Percentiles rank a stretch among this genome's conserved stretches.
These are phyloP conservation scores for Aphyosemion australe DNA, from an alignment of 2,113 vertebrate species.

Conservation along the genomic window DNA sequence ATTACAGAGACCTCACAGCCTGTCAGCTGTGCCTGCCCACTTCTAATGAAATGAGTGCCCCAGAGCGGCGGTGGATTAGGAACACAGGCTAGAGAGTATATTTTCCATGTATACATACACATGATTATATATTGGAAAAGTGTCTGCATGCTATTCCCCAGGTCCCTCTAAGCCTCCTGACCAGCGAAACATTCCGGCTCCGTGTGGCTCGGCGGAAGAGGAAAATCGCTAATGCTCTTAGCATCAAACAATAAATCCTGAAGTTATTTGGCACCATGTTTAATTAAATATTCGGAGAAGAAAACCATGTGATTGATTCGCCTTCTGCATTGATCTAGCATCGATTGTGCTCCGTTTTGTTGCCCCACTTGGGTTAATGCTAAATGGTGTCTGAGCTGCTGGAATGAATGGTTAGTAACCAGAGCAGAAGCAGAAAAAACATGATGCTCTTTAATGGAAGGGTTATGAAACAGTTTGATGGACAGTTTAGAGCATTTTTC, in stretches of 20 bases:
- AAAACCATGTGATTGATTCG: slow-evolving; percentile 91
- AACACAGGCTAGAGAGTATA: slow-evolving; percentile 85
- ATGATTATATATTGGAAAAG: slow-evolving; percentile 94
- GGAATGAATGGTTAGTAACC: slow-evolving; percentile 74
- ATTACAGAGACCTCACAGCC: slow-evolving; percentile 74
- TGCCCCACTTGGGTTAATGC: slow-evolving; percentile 81
- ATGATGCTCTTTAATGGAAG: background rate
- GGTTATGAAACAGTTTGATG: background rate
- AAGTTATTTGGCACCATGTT: slow-evolving; percentile 89
- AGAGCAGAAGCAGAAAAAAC: slow-evolving; percentile 72
- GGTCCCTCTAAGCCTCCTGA: slow-evolving; percentile 86
- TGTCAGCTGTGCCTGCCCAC: slow-evolving; percentile 72
- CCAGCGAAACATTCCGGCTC: slow-evolving; percentile 80
- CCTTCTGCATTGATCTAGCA: slow-evolving; percentile 85
- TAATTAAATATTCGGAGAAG: slow-evolving; percentile 95
- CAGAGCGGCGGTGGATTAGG: slow-evolving; percentile 86
- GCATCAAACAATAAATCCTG: slow-evolving; percentile 88
- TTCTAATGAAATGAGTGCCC: slow-evolving; percentile 85
- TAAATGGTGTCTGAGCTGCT: slow-evolving; percentile 77
- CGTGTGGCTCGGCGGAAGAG: slow-evolving; percentile 84
- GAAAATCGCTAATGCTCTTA: slow-evolving; percentile 93
- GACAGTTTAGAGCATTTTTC: background rate
- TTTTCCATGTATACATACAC: slow-evolving; percentile 90
- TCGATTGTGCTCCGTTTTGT: slow-evolving; percentile 81
- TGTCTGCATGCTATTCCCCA: slow-evolving; percentile 86